These are phyloP conservation scores for Heliconius himera DNA, from an alignment of 1,140 invertebrate genomes.

Conservation along the genomic window DNA sequence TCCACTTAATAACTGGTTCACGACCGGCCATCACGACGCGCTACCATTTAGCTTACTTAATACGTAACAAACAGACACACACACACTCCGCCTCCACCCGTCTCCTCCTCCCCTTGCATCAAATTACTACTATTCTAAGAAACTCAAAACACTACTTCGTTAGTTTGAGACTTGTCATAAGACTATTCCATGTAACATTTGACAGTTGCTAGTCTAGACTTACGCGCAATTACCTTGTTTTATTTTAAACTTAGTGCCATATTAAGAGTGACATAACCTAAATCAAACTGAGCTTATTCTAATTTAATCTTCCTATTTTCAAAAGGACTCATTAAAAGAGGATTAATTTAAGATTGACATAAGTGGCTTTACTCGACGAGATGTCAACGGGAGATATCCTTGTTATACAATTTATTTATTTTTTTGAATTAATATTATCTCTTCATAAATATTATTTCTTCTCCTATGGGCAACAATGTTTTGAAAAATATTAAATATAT, in stretches of 20 bases:
- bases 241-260: not conserved
- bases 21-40: constrained; percentile 42
- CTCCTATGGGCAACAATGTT: not conserved
- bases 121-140: not conserved
- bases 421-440: not conserved
- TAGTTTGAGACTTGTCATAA: not conserved
- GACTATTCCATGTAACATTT: not conserved
- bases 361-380: not conserved
- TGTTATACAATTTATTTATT: not conserved
- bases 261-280: not conserved
- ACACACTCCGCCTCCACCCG: not conserved
- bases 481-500: too few species aligned
- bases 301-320: not conserved
- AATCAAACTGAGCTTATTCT: not conserved
- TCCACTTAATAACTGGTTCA: constrained; percentile 52
- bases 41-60: constrained; percentile 39
- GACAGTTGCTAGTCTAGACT: not conserved
- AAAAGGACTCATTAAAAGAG: not conserved
- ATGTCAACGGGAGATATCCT: not conserved
- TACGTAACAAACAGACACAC: not conserved
- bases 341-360: not conserved
- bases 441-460: not conserved
- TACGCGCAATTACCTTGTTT: not conserved
- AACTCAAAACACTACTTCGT: not conserved
- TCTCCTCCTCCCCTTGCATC: not conserved